Conservation (phyloP, 1,140 invertebrate species). For the Pararge aegeria region DNA sequence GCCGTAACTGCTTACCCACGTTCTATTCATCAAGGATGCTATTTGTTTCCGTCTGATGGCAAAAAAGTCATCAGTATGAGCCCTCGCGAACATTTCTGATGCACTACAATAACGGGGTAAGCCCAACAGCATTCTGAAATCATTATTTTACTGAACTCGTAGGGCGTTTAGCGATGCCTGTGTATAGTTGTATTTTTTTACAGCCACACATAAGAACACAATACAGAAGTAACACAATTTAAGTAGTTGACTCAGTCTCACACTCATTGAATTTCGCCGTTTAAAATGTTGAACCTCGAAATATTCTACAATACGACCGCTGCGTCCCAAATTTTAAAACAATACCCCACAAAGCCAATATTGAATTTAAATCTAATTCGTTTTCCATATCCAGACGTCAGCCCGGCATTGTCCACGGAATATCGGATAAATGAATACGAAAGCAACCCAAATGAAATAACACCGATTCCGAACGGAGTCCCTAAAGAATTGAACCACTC, state of each 20-base stretch:
- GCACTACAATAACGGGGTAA: no score
- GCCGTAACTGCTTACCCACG: no score
- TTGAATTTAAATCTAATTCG: constrained; percentile 13
- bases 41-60: no score
- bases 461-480: constrained; percentile 3
- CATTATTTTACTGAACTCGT: no score
- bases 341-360: constrained; percentile 4
- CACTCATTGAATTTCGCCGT: neutral
- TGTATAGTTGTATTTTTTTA: no score
- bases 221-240: neutral
- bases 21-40: no score
- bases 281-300: neutral
- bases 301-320: neutral
- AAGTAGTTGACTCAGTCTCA: no score
- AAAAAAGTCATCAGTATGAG: no score
- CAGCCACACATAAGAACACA: no score
- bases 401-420: neutral
- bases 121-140: no score
- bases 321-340: constrained; percentile 8
- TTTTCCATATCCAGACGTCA: constrained; percentile 6
- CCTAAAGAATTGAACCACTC: constrained; percentile 5
- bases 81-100: no score
- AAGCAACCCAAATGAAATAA: constrained; percentile 8
- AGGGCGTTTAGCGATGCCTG: no score
- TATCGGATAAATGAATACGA: constrained; percentile 9